Base-by-base conservation (phyloP, 1,140 invertebrate species). In the Gonatopus flavifemur region DNA sequence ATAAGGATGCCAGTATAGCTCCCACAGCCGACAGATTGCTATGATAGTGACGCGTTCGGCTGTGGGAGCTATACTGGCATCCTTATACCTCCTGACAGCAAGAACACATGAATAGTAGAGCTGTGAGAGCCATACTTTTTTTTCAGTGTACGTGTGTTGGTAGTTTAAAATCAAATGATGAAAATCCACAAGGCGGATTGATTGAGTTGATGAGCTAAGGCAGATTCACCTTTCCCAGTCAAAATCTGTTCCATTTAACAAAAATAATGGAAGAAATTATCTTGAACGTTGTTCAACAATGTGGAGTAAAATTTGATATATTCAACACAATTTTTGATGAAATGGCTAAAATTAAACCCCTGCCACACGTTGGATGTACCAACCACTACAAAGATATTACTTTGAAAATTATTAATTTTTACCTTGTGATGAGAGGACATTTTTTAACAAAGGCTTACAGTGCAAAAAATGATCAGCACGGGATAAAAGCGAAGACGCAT, bases 341-440 rank as follows among this genome's bases (percentile, higher is more conserved):
- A 32, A 15, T 51, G 5, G 1, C 6, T 4, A 15, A 2, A 12
- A 25, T 44, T 22, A 33, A 35, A 22, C 19, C 37, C 20, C 12
- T 51, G 1, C 10, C 24, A 3, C 10, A 32, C 5, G 41, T 51
- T n/a, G 49, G 49, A 19, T 51, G 41, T 19, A 12, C 3, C 2
- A 8, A 37, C 12, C 40, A 51, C 22, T n/a, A 36, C 10, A 43
- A 51, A 15, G 32, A 37, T 8, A 3, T 51, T 2, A 51, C 49
- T 12, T 35, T 22, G 38, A 25, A 31, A 22, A 19, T 51, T 9
- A 44, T 51, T 13, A 28, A 36, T 28, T 37, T 19, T 18, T 51
- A 43, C 21, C 5, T 51, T 12, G 31, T 43, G 3, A 51, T 51
- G 49, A n/a, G 49, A 21, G 40, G 19, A 2, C 13, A 51, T 20